Percentiles rank a stretch among this genome's conserved stretches.
phyloP scores from a whole-genome alignment of 2,888 invertebrate species.

The Cataglyphis rosenhaueri region DNA sequence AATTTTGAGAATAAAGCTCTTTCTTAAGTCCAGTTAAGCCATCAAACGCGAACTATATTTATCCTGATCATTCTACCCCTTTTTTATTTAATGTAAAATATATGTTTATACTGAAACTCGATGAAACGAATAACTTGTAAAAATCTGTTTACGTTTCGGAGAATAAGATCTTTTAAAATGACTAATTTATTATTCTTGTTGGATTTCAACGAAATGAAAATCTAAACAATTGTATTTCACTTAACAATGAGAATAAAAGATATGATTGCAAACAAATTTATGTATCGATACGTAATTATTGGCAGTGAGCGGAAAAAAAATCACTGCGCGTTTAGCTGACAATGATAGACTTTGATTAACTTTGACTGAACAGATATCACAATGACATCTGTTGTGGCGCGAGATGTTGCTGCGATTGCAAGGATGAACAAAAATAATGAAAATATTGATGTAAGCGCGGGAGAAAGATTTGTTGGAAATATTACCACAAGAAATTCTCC shows the following conservation, averaged over 20 bases:
- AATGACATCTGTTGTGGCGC: neutral
- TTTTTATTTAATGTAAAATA: neutral
- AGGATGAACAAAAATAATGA: neutral
- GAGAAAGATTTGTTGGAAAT: no score
- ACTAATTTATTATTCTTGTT: neutral
- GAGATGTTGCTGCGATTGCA: neutral
- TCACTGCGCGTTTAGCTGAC: neutral
- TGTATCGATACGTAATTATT: neutral
- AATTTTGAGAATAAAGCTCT: neutral
- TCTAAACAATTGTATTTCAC: neutral
- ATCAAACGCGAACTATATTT: neutral
- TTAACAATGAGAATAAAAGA: neutral
- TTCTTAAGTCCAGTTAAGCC: neutral
- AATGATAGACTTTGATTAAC: neutral
- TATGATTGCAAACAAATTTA: conserved; percentile 15
- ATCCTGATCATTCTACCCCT: neutral
- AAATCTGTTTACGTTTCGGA: neutral
- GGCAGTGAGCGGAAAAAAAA: neutral
- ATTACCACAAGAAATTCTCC: neutral
- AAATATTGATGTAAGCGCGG: neutral
- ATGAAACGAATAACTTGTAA: neutral
- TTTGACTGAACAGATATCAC: neutral
- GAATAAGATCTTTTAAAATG: neutral
- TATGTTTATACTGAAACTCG: neutral
- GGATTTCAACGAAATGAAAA: neutral